These are phyloP conservation scores for Pemphredon lugubris DNA, from an alignment of 2,888 invertebrate genomes.

Conservation along the genomic window DNA sequence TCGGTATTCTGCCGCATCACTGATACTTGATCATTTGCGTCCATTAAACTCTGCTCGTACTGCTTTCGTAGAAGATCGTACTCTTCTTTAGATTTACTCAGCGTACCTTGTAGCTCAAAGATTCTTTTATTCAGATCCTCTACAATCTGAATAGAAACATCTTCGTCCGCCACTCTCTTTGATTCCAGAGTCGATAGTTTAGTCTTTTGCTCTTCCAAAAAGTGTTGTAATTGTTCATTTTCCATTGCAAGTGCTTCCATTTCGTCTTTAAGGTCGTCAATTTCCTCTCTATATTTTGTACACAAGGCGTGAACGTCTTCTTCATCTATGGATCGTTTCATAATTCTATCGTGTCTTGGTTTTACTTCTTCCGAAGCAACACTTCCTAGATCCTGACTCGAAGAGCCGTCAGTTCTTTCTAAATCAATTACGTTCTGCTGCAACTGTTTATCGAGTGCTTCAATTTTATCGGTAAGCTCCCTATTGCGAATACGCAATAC, in stretches of 20 bases:
- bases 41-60: slow-evolving; percentile 71
- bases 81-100: slow-evolving; percentile 66
- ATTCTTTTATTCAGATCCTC: slow-evolving; percentile 66
- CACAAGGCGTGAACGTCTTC: slow-evolving; percentile 37
- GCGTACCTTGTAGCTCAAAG: slow-evolving; percentile 52
- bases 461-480: slow-evolving; percentile 86
- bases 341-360: not conserved
- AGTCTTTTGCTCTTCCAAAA: slow-evolving; percentile 83
- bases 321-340: slow-evolving; percentile 18
- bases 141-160: slow-evolving; percentile 46
- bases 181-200: slow-evolving; percentile 70
- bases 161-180: slow-evolving; percentile 48
- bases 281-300: slow-evolving; percentile 72
- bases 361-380: not conserved
- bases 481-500: slow-evolving; percentile 88
- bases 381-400: not conserved
- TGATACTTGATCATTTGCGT: slow-evolving; percentile 70
- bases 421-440: slow-evolving; percentile 19
- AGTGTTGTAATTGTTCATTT: slow-evolving; percentile 84
- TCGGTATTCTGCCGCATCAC: slow-evolving; percentile 66
- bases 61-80: slow-evolving; percentile 65
- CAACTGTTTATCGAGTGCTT: slow-evolving; percentile 79
- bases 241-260: slow-evolving; percentile 84
- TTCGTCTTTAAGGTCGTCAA: slow-evolving; percentile 83
- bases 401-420: not conserved